phyloP scores from a whole-genome alignment of 1,140 invertebrate genomes.

The Mamestra configurata region DNA sequence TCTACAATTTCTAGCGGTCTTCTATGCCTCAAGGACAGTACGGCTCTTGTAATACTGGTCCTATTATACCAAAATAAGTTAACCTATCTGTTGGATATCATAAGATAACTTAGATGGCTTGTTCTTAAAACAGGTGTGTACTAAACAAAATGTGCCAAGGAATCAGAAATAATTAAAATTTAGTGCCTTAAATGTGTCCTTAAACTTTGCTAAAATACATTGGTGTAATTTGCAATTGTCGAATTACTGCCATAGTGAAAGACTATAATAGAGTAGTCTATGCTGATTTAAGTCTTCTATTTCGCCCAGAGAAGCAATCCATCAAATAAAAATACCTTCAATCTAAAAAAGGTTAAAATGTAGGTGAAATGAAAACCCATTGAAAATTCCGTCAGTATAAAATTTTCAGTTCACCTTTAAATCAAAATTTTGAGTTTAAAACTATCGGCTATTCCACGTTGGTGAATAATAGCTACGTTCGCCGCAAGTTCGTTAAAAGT shows the following conservation, averaged over 20 bases:
- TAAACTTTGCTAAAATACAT: too few species aligned
- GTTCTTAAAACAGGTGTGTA: conserved; percentile 32
- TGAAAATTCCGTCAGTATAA: neutral
- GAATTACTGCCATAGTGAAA: too few species aligned
- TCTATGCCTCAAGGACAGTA: neutral
- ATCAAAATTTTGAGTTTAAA: neutral
- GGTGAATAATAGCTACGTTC: conserved; percentile 33
- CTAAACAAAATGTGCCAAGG: conserved; percentile 9
- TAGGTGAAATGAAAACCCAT: neutral
- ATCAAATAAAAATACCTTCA: too few species aligned
- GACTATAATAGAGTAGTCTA: too few species aligned
- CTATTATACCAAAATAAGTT: conserved; percentile 71
- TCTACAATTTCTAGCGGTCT: neutral
- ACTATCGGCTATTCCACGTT: conserved; percentile 49
- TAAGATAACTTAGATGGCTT: conserved; percentile 52
- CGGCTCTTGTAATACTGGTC: conserved; percentile 59
- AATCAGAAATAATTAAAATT: neutral
- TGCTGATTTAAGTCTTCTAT: too few species aligned
- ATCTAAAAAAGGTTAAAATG: too few species aligned
- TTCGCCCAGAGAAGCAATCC: too few species aligned
- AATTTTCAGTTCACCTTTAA: neutral
- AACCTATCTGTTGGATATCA: conserved; percentile 63
- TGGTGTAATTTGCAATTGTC: too few species aligned
- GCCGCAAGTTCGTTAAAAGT: conserved; percentile 55
- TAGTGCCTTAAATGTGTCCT: neutral